Evolutionary conservation across 2,888 invertebrate genomes (phyloP).

Genomic region (Limnephilus rhombicus): DNA sequence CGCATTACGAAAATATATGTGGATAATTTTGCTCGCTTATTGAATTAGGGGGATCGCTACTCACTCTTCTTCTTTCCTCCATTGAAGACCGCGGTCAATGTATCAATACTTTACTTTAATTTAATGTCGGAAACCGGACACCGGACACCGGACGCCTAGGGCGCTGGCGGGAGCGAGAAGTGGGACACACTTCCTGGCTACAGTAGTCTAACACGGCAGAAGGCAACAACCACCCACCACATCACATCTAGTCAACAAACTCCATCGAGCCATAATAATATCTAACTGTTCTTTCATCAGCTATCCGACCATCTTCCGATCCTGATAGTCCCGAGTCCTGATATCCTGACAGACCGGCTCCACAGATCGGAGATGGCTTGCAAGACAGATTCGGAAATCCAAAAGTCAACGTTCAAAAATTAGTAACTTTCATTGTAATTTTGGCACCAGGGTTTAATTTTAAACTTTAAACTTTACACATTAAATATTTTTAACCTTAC

Average conservation of each 20-base stretch:
- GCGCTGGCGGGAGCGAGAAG: not conserved
- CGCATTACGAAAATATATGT: conserved; percentile 82
- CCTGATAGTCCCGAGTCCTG: not conserved
- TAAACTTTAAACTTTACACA: conserved; percentile 52
- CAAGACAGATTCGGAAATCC: not conserved
- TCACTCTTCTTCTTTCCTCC: conserved; percentile 18
- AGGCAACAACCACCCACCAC: not conserved
- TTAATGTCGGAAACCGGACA: not conserved
- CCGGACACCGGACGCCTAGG: not conserved
- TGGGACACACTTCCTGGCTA: not conserved
- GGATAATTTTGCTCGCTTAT: conserved; percentile 78
- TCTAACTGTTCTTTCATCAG: not conserved
- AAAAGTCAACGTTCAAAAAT: conserved; percentile 47
- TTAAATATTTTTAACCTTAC: conserved; percentile 59
- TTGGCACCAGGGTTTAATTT: conserved; percentile 64
- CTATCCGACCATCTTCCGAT: not conserved
- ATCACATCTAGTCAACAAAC: not conserved
- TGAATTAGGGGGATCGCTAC: conserved; percentile 69
- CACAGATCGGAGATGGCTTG: not conserved
- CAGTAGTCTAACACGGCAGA: not conserved
- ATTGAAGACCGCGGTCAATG: not conserved
- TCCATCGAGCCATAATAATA: not conserved
- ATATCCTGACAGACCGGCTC: not conserved
- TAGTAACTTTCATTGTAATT: conserved; percentile 65
- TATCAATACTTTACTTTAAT: not conserved